Conservation (phyloP, 2,888 invertebrate species). For the Drosophila nr. perissopoda region DNA sequence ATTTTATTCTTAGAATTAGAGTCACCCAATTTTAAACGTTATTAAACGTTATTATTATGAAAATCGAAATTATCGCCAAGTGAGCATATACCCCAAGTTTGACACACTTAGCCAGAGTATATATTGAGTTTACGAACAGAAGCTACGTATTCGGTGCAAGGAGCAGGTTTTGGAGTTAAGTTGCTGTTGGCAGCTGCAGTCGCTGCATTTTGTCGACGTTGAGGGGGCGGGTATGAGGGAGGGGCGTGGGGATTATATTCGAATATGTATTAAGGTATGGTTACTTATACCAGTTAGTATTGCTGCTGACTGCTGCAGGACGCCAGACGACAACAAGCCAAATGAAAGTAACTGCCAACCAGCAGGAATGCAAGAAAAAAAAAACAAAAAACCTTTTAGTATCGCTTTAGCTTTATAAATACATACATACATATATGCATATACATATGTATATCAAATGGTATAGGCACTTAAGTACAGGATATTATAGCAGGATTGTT, state of each 20-base stretch:
- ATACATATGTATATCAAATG: neutral
- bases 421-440: neutral
- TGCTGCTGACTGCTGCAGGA: slow-evolving; percentile 11
- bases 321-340: neutral
- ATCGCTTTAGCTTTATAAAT: neutral
- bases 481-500: neutral
- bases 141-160: slow-evolving; percentile 56
- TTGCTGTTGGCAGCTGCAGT: slow-evolving; percentile 18
- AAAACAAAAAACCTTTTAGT: neutral
- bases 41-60: neutral
- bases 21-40: neutral
- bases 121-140: slow-evolving; percentile 26
- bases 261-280: slow-evolving; percentile 22
- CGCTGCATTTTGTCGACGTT: slow-evolving; percentile 45
- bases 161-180: slow-evolving; percentile 67
- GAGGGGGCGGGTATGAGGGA: slow-evolving; percentile 13
- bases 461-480: neutral
- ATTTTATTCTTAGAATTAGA: neutral
- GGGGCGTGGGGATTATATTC: slow-evolving; percentile 38
- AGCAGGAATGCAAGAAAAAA: neutral
- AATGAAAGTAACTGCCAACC: slow-evolving; percentile 7
- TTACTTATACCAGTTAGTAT: slow-evolving; percentile 27
- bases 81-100: neutral
- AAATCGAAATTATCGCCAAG: neutral
- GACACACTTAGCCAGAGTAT: neutral